Percentiles rank a stretch among this genome's conserved stretches.
These are phyloP conservation scores for Falco biarmicus DNA, from an alignment of 2,797 vertebrate genomes.

Conservation along the genomic window DNA sequence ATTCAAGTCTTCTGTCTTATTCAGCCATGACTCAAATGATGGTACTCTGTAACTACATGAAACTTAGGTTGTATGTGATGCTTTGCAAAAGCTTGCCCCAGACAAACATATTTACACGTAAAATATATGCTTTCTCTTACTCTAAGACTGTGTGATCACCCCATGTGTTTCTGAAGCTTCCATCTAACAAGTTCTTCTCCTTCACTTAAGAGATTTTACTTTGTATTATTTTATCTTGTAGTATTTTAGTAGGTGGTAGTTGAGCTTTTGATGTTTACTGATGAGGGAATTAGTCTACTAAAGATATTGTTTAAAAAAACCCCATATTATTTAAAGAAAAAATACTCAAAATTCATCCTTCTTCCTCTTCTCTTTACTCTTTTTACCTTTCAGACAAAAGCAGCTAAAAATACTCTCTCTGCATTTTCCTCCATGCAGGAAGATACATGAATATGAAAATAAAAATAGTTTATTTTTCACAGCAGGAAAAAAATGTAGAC, in stretches of 20 bases:
- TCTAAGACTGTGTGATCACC: background rate
- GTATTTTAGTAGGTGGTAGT: background rate
- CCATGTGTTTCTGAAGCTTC: background rate
- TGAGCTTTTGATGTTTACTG: conserved; percentile 38
- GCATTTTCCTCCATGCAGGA: background rate
- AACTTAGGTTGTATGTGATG: background rate
- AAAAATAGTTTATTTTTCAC: background rate
- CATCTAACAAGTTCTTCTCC: background rate
- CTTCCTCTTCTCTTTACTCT: background rate
- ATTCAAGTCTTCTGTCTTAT: background rate
- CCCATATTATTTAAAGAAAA: conserved; percentile 42
- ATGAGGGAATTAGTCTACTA: conserved; percentile 34
- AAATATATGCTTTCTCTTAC: background rate
- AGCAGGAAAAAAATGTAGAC: background rate
- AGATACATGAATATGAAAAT: background rate
- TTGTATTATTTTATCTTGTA: background rate
- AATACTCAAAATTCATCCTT: background rate
- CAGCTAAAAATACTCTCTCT: conserved; percentile 52
- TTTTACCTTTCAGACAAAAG: conserved; percentile 37
- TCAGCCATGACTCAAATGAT: background rate
- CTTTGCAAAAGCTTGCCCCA: background rate
- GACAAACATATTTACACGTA: background rate
- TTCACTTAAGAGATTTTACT: background rate
- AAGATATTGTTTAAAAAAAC: conserved; percentile 6
- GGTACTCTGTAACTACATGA: background rate